Evolutionary conservation across 2,888 invertebrate species (phyloP), one percentile per base, ranked within the genome.

Genomic region (Rhopalosiphum nymphaeae): DNA sequence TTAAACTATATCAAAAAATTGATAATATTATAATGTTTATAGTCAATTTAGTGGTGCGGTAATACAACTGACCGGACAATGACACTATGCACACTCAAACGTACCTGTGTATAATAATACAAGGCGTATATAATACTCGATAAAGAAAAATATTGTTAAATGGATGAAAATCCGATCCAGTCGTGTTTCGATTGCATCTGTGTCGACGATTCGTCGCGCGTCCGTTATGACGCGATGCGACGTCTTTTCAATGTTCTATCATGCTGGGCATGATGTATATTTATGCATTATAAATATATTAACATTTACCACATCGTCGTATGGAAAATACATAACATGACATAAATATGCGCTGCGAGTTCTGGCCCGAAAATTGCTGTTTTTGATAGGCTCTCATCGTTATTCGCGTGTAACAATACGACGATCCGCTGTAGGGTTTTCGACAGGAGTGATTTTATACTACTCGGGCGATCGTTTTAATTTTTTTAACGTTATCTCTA

Each of bases 201-300:
- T 89, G 87, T 88, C 10, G n/a, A 88, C 90, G 67, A 90, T 90
- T 90, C 57, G 89, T 61, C 57, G 16, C 78, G 36, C 89, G 57
- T 61, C 44, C 57, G 89, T 86, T 86, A 86, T 86, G 46, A 46
- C 26, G 46, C 46, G 29, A 86, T 46, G 46, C 26, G 9, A 86
- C 5, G 46, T 29, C 46, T 29, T 46, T 49, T 46, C 29, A 86
- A 29, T 86, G 11, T 78, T 16, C 5, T 5, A 67, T n/a, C 67
- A 16, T 7, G 67, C n/a, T 36, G 67, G 13, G 3, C 49, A 11
- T 53, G 49, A 13, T 53, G 49, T 53, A 16, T 78, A 21, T 36
- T 5, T 78, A 36, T 3, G 67, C 7, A 10, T 53, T 57, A 29
- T 26, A 29, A 61, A 61, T 78, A 78, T 36, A 36, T 16, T 78